Evolutionary conservation across 2,113 vertebrate genomes (phyloP).

Genomic region (Megaceryle torquata): DNA sequence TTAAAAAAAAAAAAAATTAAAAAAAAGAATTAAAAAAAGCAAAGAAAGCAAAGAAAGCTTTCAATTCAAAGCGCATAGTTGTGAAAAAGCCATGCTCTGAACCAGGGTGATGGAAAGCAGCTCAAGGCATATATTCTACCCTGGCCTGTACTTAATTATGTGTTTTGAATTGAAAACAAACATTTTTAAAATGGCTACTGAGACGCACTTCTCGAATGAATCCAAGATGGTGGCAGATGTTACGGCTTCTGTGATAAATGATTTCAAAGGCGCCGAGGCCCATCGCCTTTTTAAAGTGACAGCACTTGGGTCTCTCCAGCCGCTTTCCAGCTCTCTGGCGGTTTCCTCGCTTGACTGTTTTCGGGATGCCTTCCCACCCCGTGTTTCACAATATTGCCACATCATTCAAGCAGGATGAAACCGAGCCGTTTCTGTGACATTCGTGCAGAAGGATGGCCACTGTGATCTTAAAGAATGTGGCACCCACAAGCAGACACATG

Average conservation of each 20-base stretch:
- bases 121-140: slow-evolving; percentile 50
- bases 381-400: slow-evolving; percentile 46
- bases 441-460: slow-evolving; percentile 51
- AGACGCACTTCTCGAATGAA: slow-evolving; percentile 39
- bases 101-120: slow-evolving; percentile 35
- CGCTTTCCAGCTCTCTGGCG: neutral
- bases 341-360: neutral
- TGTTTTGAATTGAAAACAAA: slow-evolving; percentile 69
- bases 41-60: neutral
- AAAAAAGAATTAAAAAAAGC: neutral
- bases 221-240: slow-evolving; percentile 54
- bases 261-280: slow-evolving; percentile 3
- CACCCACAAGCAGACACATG: slow-evolving; percentile 67
- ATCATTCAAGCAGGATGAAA: slow-evolving; percentile 41
- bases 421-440: slow-evolving; percentile 20
- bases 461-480: slow-evolving; percentile 64
- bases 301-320: neutral
- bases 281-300: neutral
- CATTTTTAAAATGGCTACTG: slow-evolving; percentile 55
- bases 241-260: slow-evolving; percentile 8
- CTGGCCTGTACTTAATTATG: slow-evolving; percentile 62
- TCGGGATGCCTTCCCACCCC: neutral
- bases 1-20: no score
- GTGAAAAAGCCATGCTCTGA: slow-evolving; percentile 44
- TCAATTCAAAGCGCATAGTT: slow-evolving; percentile 21